Base-by-base conservation (phyloP, 2,888 invertebrate species). In the Leptogaster cylindrica region DNA sequence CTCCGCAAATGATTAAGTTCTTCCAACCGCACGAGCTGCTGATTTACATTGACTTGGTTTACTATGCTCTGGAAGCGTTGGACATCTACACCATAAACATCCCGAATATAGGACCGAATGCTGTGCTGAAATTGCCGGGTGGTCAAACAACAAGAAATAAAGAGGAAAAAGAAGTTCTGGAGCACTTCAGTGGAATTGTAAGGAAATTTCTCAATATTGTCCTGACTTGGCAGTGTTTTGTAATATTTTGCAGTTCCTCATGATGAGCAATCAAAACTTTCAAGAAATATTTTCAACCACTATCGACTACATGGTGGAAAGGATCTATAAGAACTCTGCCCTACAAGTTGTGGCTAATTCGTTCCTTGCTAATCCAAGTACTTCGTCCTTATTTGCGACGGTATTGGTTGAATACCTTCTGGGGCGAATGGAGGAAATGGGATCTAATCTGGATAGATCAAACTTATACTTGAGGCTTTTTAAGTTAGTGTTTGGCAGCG, bases 141-240 rank as follows among this genome's bases (percentile, higher is more conserved):
- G 83, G 84, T 10, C 87, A 89, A 71, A 89, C 88, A 68, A 90
- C 92, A 1, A 83, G 93, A 55, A 92, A 92, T 2, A 97, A 97
- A 79, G 98, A 99, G 77, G 98, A 99, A 80, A 97, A 97, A 75
- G 98, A 98, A 81, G 95, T 97, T 0, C 81, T 99, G 28, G 98
- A 99, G 78, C 95, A 97, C 77, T 96, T 98, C 77, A 96, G 96
- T 73, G 95, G 95, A 68, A 94, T 97, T 72, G 91, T 92, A 82
- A 51, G 25, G 20, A 5, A 28, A 27, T 27, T 14, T 51, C 18
- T 20, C 2, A 48, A 7, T 18, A 50, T 10, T 27, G 8, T 12
- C 31, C 4, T 25, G 2, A 1, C 2, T 16, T 39, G 2, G 16
- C 1, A 8, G 8, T 46, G 16, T 39, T 31, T 61, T 69, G n/a